Percentiles rank a stretch among this genome's conserved stretches.
Conservation (phyloP, 2,113 vertebrate species). For the Gobius niger region DNA sequence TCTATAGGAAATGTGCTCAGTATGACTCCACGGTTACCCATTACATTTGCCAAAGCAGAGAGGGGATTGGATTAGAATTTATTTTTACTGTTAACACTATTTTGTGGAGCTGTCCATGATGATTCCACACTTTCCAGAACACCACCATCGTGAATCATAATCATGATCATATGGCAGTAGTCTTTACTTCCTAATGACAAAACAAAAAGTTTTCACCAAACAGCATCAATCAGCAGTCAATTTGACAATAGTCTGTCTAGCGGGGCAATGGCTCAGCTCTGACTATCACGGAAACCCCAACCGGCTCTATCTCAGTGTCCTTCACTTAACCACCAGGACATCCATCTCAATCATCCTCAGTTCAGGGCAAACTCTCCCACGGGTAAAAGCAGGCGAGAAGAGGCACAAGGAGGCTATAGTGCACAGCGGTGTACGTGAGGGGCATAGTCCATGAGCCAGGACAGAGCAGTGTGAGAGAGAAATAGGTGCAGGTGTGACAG, state of each 20-base stretch:
- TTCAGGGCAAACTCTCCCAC: constrained; percentile 11
- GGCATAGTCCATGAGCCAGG: not conserved
- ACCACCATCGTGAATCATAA: not conserved
- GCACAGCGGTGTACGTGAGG: constrained; percentile 7
- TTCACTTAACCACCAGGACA: constrained; percentile 13
- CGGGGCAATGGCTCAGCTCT: not conserved
- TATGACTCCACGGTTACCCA: not conserved
- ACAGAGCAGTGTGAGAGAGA: not conserved
- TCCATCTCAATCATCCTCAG: constrained; percentile 36
- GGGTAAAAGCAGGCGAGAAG: not conserved
- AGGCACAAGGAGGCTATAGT: not conserved
- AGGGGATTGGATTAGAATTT: not conserved
- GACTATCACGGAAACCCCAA: not conserved
- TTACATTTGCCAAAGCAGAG: not conserved
- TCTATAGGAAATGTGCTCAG: not conserved
- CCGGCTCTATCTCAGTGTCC: constrained; percentile 11
- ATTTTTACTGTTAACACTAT: no score
- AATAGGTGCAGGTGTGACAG: constrained; percentile 1
- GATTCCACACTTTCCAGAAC: not conserved
- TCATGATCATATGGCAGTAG: not conserved
- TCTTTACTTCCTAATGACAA: not conserved
- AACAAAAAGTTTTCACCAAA: constrained; percentile 10
- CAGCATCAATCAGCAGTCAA: constrained; percentile 12
- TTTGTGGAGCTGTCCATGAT: no score
- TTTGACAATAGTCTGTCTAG: not conserved